Evolutionary conservation across 2,888 invertebrate genomes (phyloP), one percentile per base, ranked within the genome.

Genomic region (Drosophila melanocephala): DNA sequence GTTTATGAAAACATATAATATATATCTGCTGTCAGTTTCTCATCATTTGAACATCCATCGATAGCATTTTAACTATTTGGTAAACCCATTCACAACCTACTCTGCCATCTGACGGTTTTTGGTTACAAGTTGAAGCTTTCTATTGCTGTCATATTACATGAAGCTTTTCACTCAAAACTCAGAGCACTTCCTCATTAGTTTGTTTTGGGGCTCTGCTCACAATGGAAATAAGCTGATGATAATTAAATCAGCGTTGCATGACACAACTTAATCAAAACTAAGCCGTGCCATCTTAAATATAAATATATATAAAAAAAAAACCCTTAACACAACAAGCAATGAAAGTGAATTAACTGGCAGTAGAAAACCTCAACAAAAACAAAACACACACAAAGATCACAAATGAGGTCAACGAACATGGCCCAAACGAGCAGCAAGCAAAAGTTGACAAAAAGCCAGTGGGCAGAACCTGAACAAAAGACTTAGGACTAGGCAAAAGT

Each of bases 191-290:
- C 86, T 87, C 86, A 89, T 87, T 87, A 85, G 85, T 78, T 69
- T 26, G 70, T 50, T 73, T 63, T 65, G 33, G 53, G 53, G 19
- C n/a, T 39, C 62, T 70, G 56, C 51, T 64, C 77, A 86, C 84
- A 84, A 89, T 87, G 71, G 60, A 70, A 70, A 81, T 72, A 69
- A 79, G 83, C 65, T 78, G 72, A 76, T 78, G 72, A 89, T 87
- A 87, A 89, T 87, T 87, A 87, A 87, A 87, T 87, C 87, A 87
- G 69, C 88, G 90, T 87, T 87, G 87, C 87, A 87, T 89, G 87
- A 89, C 87, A 89, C 88, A 87, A 87, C 90, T 89, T 86, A 81
- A 89, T 87, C 90, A 89, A 90, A 89, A 87, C 81, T 77, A 63
- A 77, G 87, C 70, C 71, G 68, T 65, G 77, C 79, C 84, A 82